phyloP scores from a whole-genome alignment of 2,113 vertebrate species.

The Abramis brama region DNA sequence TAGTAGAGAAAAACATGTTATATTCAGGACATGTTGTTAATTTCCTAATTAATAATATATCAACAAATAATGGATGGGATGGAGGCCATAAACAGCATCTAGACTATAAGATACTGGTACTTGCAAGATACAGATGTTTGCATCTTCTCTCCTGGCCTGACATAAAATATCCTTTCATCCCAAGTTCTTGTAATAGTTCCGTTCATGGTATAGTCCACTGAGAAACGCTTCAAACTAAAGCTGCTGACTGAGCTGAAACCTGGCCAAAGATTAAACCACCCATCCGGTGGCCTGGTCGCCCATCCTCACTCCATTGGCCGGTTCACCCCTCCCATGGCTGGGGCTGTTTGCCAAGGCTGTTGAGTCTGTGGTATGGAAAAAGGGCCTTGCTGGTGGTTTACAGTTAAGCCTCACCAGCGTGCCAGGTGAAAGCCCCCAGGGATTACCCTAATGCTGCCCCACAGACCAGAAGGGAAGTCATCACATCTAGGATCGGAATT shows the following conservation, averaged over 20 bases:
- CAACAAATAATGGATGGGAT: neutral
- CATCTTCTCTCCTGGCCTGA: neutral
- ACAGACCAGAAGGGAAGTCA: conserved; percentile 41
- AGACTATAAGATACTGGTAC: neutral
- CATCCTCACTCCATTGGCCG: neutral
- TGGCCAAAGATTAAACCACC: conserved; percentile 44
- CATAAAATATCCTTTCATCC: neutral
- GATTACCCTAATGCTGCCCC: conserved; percentile 57
- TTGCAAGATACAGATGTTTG: neutral
- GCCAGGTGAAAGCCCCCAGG: conserved; percentile 45
- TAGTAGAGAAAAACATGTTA: neutral
- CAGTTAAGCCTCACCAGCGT: conserved; percentile 54
- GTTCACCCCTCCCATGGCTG: conserved; percentile 19
- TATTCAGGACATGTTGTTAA: too few species aligned
- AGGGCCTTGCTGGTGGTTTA: conserved; percentile 58
- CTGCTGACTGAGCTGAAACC: conserved; percentile 53
- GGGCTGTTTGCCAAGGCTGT: conserved; percentile 40
- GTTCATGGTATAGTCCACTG: conserved; percentile 32
- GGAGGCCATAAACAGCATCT: neutral
- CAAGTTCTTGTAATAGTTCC: neutral
- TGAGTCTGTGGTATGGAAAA: conserved; percentile 54
- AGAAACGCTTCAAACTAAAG: conserved; percentile 43
- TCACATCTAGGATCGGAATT: conserved; percentile 36
- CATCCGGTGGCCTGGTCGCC: conserved; percentile 38
- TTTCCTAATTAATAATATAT: neutral